A percentile compares a stretch with the other conserved stretches of the same genome.
These are phyloP conservation scores for Tretioscincus oriximinensis DNA, from an alignment of 2,113 vertebrate genomes.

Conservation along the genomic window DNA sequence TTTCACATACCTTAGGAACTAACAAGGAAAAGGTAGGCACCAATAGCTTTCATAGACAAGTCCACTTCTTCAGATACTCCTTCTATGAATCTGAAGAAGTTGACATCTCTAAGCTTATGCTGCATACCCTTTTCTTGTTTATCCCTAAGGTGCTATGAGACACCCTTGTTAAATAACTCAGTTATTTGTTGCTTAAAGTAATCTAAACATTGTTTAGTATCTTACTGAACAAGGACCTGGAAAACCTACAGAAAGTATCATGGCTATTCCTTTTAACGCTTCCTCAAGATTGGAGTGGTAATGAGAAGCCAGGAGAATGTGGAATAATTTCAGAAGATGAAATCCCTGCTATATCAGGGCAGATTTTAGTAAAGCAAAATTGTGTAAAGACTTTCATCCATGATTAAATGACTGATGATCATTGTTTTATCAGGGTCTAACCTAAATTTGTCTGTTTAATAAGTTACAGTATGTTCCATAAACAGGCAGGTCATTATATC, in stretches of 20 bases:
- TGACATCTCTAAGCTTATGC: too few species aligned
- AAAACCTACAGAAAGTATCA: not conserved
- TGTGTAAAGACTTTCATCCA: not conserved
- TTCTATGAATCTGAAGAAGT: too few species aligned
- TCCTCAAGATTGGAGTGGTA: not conserved
- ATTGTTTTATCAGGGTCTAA: not conserved
- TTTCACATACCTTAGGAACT: too few species aligned
- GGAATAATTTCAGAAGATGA: not conserved
- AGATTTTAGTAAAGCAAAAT: not conserved
- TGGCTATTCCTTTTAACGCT: not conserved
- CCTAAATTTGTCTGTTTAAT: not conserved
- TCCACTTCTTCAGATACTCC: too few species aligned
- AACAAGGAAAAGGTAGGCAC: too few species aligned
- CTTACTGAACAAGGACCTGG: not conserved
- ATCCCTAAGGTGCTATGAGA: too few species aligned
- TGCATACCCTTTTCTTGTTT: too few species aligned
- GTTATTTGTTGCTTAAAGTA: too few species aligned
- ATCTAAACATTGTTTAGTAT: not conserved
- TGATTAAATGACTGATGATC: not conserved
- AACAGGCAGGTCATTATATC: not conserved
- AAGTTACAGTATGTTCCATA: not conserved
- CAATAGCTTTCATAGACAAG: too few species aligned
- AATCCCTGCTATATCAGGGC: not conserved
- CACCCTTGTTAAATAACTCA: too few species aligned
- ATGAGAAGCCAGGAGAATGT: not conserved